Evolutionary conservation across 1,140 invertebrate genomes (phyloP).

Genomic region (Drosophila lowei): DNA sequence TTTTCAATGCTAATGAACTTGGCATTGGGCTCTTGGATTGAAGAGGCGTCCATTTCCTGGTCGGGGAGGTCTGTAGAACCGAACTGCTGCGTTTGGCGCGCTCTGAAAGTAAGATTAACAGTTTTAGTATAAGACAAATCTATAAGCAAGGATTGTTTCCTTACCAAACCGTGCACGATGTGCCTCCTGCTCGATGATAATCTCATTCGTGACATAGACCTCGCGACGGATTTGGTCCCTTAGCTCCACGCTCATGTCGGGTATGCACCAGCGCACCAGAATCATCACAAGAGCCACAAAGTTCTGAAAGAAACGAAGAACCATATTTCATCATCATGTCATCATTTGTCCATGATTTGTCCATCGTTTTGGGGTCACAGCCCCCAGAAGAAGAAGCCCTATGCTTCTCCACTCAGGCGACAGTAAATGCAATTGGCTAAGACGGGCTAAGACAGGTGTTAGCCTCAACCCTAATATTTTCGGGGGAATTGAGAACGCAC

Average conservation of each 20-base stretch:
- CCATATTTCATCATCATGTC: conserved; percentile 45
- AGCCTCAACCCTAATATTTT: conserved; percentile 62
- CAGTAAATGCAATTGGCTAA: conserved; percentile 42
- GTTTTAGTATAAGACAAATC: neutral
- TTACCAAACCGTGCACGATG: conserved; percentile 84
- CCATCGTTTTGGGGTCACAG: conserved; percentile 26
- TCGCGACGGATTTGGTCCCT: conserved; percentile 92
- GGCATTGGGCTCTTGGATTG: conserved; percentile 64
- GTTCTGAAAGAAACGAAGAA: conserved; percentile 86
- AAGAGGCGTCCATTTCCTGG: conserved; percentile 61
- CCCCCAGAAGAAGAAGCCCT: conserved; percentile 48
- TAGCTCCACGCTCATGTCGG: conserved; percentile 91
- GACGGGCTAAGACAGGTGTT: conserved; percentile 46
- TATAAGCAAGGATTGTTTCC: neutral
- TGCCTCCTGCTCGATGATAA: conserved; percentile 92
- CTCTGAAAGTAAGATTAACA: conserved; percentile 30
- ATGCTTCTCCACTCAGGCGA: conserved; percentile 14
- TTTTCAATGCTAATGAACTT: conserved; percentile 76
- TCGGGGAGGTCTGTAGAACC: conserved; percentile 30
- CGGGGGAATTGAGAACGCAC: conserved; percentile 35
- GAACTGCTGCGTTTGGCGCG: conserved; percentile 62
- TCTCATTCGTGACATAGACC: conserved; percentile 94
- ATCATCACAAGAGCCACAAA: conserved; percentile 92
- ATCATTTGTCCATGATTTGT: conserved; percentile 13
- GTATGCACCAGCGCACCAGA: conserved; percentile 92